Base-by-base conservation (phyloP, 2,888 invertebrate species). In the Venustoraphidia nigricollis region DNA sequence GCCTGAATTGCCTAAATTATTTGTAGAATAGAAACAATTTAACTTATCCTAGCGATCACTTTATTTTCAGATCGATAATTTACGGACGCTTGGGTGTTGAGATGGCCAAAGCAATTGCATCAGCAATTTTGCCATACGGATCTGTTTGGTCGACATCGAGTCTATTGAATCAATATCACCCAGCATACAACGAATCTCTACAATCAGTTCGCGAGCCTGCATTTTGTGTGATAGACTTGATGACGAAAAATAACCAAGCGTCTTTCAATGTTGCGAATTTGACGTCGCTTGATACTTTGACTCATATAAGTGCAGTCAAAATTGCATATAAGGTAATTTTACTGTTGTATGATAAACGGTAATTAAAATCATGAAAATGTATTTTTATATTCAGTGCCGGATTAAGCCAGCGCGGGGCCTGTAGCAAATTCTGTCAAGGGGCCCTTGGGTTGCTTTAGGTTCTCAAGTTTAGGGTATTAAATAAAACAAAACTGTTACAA, bases 1-100 rank as follows among this genome's bases (percentile, higher is more conserved):
- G n/a, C n/a, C n/a, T n/a, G n/a, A n/a, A n/a, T n/a, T n/a, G n/a
- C 41, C 46, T 10, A 47, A 11, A 13, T 13, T 43, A 35, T 37
- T 41, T 38, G 17, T 17, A 17, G 17, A 17, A 17, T 17, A 3
- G 17, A 2, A 14, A 9, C 13, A 9, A 14, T 13, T 17, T 27
- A 27, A 27, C 6, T 27, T 6, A 27, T 27, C 27, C 3, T 8
- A 27, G 27, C 6, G n/a, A 13, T 27, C 13, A 47, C 27, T 50
- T 41, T 51, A 50, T 53, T 53, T 60, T n/a, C 55, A 73, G 71
- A 48, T 61, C 72, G 5, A 59, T 73, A 8, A 58, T 71, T 41
- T 73, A 70, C 58, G 74, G 73, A 27, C 58, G 68, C 44, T 51
- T 73, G 17, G 72, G 72, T 10, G 61, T 67, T 37, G 66, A 70